A percentile compares a stretch with the other conserved stretches of the same genome.
Conservation (phyloP, 1,140 invertebrate genomes). For the Metaphire vulgaris region DNA sequence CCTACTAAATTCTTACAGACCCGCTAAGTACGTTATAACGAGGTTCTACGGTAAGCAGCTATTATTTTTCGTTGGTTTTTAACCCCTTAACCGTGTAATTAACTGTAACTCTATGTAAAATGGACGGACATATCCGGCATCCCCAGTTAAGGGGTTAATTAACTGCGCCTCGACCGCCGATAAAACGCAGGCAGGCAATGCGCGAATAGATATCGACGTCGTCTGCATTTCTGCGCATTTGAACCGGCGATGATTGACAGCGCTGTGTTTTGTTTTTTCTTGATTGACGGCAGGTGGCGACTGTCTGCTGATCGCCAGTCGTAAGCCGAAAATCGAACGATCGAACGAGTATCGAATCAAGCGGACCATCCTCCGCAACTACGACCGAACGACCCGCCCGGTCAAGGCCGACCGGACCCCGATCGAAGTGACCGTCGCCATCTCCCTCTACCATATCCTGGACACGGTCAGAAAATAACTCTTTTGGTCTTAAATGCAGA, state of each 20-base stretch:
- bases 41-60: too few species aligned
- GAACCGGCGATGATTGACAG: neutral
- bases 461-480: constrained; percentile 27
- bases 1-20: too few species aligned
- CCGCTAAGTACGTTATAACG: too few species aligned
- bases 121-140: neutral
- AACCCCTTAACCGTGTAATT: too few species aligned
- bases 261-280: neutral
- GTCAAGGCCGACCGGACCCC: constrained; percentile 28
- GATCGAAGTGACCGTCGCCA: constrained; percentile 28
- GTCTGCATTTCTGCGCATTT: too few species aligned
- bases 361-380: constrained; percentile 22
- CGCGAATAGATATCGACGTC: neutral
- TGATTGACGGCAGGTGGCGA: neutral
- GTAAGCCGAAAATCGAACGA: constrained; percentile 6
- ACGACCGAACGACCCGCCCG: constrained; percentile 31
- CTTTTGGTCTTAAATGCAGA: neutral
- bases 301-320: neutral
- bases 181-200: neutral
- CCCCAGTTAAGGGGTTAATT: neutral
- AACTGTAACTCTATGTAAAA: too few species aligned
- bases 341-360: constrained; percentile 28
- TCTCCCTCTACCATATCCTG: constrained; percentile 33
- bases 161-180: too few species aligned
- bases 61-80: too few species aligned